These are phyloP conservation scores for Tympanuchus pallidicinctus DNA, from an alignment of 2,113 vertebrate genomes.

Conservation along the genomic window DNA sequence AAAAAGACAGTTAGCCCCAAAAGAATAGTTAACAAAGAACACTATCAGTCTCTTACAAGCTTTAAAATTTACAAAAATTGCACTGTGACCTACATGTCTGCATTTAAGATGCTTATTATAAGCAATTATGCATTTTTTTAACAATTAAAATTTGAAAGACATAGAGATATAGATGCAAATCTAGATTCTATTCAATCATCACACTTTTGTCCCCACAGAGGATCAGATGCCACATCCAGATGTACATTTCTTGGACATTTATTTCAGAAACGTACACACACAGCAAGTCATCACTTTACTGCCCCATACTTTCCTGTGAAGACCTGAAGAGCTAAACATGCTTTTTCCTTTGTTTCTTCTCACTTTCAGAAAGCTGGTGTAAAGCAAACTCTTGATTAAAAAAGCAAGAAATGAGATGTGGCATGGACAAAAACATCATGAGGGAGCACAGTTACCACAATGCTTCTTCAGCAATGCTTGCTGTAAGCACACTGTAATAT, in stretches of 20 bases:
- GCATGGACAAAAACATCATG: background rate
- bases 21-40: background rate
- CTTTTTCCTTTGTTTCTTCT: background rate
- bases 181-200: background rate
- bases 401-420: background rate
- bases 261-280: background rate
- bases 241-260: rapidly evolving
- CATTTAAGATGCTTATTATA: background rate
- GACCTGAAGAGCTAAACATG: background rate
- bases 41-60: background rate
- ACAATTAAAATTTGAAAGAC: background rate
- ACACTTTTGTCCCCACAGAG: rapidly evolving
- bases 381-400: background rate
- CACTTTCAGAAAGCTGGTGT: background rate
- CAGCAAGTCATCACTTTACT: background rate
- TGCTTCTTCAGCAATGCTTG: background rate
- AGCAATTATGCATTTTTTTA: background rate
- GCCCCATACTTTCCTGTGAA: background rate
- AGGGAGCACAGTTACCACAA: background rate
- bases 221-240: background rate
- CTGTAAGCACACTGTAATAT: background rate
- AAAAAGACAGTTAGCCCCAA: background rate
- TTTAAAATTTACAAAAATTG: background rate
- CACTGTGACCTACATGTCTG: background rate
- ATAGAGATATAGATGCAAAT: background rate